Conservation (phyloP, 2,113 vertebrate genomes). For the Elaphurus davidianus region DNA sequence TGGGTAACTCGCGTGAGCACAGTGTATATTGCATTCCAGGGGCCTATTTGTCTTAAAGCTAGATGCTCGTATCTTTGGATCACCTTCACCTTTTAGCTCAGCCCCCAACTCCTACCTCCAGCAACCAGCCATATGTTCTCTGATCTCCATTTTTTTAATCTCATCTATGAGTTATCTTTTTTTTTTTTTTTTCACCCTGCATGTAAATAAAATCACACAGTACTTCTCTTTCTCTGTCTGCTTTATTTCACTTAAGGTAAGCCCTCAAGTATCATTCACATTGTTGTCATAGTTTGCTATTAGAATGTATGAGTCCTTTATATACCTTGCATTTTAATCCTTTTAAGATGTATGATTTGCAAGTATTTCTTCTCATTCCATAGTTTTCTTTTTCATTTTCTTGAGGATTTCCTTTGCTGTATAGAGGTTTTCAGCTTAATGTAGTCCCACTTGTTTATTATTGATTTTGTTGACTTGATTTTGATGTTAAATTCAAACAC, state of each 20-base stretch:
- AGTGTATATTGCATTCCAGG: neutral
- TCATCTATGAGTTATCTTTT: neutral
- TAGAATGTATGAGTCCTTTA: neutral
- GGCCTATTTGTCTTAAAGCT: neutral
- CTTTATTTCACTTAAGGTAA: neutral
- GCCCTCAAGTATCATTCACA: neutral
- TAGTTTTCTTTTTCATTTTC: neutral
- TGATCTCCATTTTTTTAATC: neutral
- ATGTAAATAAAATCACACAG: neutral
- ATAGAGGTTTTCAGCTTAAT: neutral
- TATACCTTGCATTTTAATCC: neutral
- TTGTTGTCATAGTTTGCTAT: neutral
- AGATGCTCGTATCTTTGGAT: neutral
- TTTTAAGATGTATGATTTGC: neutral
- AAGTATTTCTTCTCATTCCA: neutral
- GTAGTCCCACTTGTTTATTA: neutral
- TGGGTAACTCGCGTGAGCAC: neutral
- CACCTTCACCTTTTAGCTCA: neutral
- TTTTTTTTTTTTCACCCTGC: neutral
- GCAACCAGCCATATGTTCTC: neutral
- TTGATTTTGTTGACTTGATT: neutral
- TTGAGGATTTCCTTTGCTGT: neutral
- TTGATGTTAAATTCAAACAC: neutral
- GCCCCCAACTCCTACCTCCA: neutral
- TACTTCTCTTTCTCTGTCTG: neutral